These are phyloP conservation scores for Ruditapes philippinarum DNA, from an alignment of 1,140 invertebrate species.

Conservation along the genomic window DNA sequence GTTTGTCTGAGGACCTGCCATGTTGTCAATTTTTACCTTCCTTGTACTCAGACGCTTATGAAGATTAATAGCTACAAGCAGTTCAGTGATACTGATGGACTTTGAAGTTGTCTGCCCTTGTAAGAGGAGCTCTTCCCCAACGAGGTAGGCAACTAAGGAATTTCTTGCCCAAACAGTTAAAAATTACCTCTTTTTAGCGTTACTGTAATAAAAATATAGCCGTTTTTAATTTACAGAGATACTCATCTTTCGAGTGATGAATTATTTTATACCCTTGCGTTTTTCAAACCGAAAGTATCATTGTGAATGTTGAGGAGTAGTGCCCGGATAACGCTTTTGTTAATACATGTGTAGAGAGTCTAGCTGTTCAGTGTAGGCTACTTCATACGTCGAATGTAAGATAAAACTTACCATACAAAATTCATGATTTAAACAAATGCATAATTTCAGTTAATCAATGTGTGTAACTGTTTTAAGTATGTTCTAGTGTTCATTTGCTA, in stretches of 20 bases:
- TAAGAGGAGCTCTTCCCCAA: constrained; percentile 27
- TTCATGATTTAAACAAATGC: too few species aligned
- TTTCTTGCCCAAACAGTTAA: constrained; percentile 54
- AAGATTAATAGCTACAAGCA: background rate
- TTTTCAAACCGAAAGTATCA: background rate
- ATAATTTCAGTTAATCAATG: too few species aligned
- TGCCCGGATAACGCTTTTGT: background rate
- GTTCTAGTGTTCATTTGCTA: too few species aligned
- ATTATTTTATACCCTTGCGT: background rate
- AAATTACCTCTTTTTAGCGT: background rate
- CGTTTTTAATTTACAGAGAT: background rate
- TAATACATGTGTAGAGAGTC: too few species aligned
- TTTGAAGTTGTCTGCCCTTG: constrained; percentile 11
- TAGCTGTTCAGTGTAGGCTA: too few species aligned
- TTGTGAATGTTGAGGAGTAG: background rate
- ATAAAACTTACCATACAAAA: too few species aligned
- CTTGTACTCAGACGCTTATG: background rate
- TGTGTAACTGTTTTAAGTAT: too few species aligned
- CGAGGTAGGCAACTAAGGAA: constrained; percentile 67
- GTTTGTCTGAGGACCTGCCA: constrained; percentile 69
- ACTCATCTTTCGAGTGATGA: too few species aligned
- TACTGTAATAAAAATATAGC: background rate
- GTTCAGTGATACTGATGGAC: background rate
- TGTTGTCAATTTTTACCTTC: constrained; percentile 56
- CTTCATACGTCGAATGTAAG: too few species aligned